phyloP scores from a whole-genome alignment of 2,113 vertebrate genomes.

The Isurus oxyrinchus region DNA sequence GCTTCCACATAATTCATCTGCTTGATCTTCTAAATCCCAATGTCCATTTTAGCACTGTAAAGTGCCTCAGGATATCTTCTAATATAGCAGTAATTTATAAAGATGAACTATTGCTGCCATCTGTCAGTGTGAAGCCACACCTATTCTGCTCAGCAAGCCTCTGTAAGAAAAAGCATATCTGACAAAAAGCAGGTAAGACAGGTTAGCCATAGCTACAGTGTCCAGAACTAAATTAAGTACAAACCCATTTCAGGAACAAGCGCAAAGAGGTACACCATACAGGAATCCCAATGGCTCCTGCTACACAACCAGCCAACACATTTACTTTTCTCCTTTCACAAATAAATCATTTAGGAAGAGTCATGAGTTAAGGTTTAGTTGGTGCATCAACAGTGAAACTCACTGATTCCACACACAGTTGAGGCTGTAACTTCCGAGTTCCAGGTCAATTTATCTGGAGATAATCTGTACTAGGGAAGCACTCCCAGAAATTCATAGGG shows the following conservation, averaged over 20 bases:
- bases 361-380: background rate
- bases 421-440: too few species aligned
- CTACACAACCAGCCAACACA: background rate
- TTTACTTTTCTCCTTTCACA: background rate
- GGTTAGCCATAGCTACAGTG: background rate
- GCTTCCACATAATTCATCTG: background rate
- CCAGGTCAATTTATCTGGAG: too few species aligned
- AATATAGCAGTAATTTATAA: background rate
- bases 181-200: background rate
- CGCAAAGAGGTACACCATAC: background rate
- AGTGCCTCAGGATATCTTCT: background rate
- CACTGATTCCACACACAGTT: background rate
- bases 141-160: background rate
- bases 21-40: background rate
- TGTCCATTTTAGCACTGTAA: background rate
- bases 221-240: background rate
- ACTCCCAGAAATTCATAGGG: too few species aligned
- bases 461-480: too few species aligned
- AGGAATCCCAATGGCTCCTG: background rate
- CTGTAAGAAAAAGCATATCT: background rate
- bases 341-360: background rate
- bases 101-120: background rate
- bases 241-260: background rate
- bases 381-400: background rate
- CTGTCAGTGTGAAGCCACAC: background rate